These are phyloP conservation scores for Ptychodera flava DNA, from an alignment of 35 echinoderm and acorn worm genomes.

Conservation along the genomic window DNA sequence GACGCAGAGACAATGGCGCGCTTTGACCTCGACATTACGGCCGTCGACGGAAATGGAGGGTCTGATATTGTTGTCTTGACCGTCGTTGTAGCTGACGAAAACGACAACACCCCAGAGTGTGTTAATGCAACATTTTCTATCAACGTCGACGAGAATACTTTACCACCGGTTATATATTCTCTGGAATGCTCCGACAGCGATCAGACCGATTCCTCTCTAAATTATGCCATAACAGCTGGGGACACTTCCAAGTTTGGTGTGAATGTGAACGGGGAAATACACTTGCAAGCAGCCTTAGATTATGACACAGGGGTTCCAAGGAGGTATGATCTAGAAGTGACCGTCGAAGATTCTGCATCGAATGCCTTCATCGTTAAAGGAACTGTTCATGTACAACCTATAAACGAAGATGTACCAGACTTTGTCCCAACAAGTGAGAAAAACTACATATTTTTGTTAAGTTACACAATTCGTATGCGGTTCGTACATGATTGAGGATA, in stretches of 20 bases:
- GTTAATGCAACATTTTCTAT: neutral
- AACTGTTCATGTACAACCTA: neutral
- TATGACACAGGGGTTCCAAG: neutral
- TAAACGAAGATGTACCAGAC: neutral
- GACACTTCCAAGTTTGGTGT: neutral
- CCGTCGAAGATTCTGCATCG: neutral
- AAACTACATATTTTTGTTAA: too few relatives aligned
- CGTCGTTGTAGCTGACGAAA: neutral
- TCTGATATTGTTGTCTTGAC: neutral
- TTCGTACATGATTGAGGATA: too few relatives aligned
- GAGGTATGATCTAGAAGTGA: neutral
- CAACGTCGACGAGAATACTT: neutral
- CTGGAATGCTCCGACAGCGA: neutral
- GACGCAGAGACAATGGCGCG: neutral
- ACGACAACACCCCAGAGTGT: neutral
- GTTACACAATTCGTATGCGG: too few relatives aligned
- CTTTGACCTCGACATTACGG: neutral
- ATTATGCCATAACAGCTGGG: neutral
- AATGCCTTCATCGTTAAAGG: neutral
- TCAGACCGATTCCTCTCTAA: neutral
- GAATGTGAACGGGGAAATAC: neutral
- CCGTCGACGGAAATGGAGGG: neutral
- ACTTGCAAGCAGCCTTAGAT: neutral
- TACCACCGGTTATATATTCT: neutral
- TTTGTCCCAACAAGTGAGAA: neutral